A percentile compares a stretch with the other conserved stretches of the same genome.
These are phyloP conservation scores for Trichomycterus rosablanca DNA, from an alignment of 2,113 vertebrate genomes.

Conservation along the genomic window DNA sequence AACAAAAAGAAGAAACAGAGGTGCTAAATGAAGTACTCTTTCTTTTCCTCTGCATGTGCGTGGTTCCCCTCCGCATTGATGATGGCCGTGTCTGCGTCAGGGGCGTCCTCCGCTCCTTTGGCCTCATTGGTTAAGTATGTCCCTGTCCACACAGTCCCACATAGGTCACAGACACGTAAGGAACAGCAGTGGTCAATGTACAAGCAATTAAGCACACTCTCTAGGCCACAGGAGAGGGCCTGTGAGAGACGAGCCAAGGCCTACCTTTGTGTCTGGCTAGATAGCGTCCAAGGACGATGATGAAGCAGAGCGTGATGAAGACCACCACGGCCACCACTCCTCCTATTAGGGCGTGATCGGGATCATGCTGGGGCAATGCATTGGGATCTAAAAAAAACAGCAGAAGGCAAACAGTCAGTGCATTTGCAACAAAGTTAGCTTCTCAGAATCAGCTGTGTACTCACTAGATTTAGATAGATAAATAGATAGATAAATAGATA, in stretches of 20 bases:
- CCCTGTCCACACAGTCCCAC: slow-evolving; percentile 67
- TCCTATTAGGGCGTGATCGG: slow-evolving; percentile 94
- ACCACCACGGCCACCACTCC: slow-evolving; percentile 97
- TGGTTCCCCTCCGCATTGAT: slow-evolving; percentile 98
- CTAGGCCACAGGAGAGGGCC: slow-evolving; percentile 29
- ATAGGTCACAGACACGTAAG: slow-evolving; percentile 47
- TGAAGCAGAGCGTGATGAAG: slow-evolving; percentile 96
- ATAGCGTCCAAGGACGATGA: slow-evolving; percentile 95
- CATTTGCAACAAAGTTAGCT: too few species aligned
- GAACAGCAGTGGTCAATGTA: slow-evolving; percentile 41
- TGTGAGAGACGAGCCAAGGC: slow-evolving; percentile 37
- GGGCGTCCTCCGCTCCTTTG: slow-evolving; percentile 97
- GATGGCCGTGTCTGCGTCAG: slow-evolving; percentile 97
- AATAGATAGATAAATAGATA: too few species aligned
- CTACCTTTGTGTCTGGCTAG: slow-evolving; percentile 99
- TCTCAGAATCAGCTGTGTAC: too few species aligned
- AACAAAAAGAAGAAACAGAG: slow-evolving; percentile 55
- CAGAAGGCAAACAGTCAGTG: neutral
- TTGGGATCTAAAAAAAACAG: slow-evolving; percentile 81
- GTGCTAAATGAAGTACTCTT: slow-evolving; percentile 98
- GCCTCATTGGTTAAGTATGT: slow-evolving; percentile 98
- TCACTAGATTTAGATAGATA: too few species aligned
- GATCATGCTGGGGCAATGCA: slow-evolving; percentile 81
- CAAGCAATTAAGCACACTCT: slow-evolving; percentile 43
- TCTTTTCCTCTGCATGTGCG: slow-evolving; percentile 97